Conservation (phyloP, 2,888 invertebrate species). For the Ecdyonurus torrentis region DNA sequence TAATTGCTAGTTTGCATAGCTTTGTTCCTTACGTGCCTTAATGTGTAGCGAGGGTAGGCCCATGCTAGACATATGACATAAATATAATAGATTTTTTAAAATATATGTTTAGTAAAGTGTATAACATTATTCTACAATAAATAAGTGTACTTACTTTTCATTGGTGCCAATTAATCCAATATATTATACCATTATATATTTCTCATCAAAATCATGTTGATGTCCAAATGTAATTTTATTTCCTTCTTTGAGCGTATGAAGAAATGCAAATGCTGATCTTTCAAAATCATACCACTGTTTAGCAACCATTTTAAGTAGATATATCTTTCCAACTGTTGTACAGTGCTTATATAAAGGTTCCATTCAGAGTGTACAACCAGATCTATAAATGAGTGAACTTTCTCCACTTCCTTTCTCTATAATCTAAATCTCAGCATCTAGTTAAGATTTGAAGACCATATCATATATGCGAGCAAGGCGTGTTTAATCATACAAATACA, state of each 20-base stretch:
- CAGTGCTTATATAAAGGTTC: constrained; percentile 94
- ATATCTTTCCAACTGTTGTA: constrained; percentile 81
- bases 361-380: constrained; percentile 81
- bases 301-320: constrained; percentile 90
- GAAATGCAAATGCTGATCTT: constrained; percentile 68
- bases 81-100: too few species aligned
- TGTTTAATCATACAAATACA: constrained; percentile 82
- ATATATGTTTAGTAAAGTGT: too few species aligned
- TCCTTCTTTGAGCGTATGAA: constrained; percentile 67
- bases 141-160: constrained; percentile 37
- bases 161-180: constrained; percentile 95
- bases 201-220: constrained; percentile 88
- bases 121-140: too few species aligned
- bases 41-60: constrained; percentile 87
- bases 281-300: constrained; percentile 99
- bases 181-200: constrained; percentile 88
- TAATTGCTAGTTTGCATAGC: too few species aligned
- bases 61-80: constrained; percentile 49
- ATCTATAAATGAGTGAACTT: constrained; percentile 71
- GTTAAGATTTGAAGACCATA: constrained; percentile 82
- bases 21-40: too few species aligned
- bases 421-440: constrained; percentile 69
- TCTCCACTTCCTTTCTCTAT: constrained; percentile 73
- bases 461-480: too few species aligned
- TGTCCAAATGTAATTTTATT: constrained; percentile 40